These are phyloP conservation scores for Felis chaus DNA, from an alignment of 2,113 vertebrate species.

Conservation along the genomic window DNA sequence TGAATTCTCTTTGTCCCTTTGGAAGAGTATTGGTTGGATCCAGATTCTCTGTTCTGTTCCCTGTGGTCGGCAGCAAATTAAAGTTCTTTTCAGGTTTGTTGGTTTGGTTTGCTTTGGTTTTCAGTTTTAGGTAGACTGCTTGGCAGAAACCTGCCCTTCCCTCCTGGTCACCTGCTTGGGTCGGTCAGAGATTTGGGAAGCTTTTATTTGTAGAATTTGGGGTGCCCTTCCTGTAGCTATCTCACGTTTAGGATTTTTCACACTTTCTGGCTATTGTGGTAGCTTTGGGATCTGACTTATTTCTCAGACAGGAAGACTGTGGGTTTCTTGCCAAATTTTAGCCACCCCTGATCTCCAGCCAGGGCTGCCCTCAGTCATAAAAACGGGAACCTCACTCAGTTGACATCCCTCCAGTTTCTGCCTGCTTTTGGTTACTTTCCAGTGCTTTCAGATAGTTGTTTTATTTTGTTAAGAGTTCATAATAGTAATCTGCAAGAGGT, in stretches of 20 bases:
- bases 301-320: neutral
- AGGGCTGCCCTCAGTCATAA: neutral
- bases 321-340: neutral
- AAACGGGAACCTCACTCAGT: neutral
- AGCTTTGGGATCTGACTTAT: neutral
- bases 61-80: neutral
- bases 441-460: neutral
- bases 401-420: neutral
- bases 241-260: neutral
- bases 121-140: neutral
- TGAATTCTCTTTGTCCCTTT: neutral
- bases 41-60: neutral
- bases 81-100: neutral
- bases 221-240: neutral
- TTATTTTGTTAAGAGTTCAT: neutral
- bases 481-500: neutral
- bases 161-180: neutral
- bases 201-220: neutral
- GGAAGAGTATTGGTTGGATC: neutral
- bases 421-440: neutral
- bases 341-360: neutral
- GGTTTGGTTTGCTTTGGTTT: neutral
- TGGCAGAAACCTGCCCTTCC: too few species aligned
- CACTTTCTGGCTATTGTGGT: neutral
- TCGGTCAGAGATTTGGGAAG: neutral